phyloP scores from a whole-genome alignment of 2,113 vertebrate genomes.

The Ictalurus punctatus region DNA sequence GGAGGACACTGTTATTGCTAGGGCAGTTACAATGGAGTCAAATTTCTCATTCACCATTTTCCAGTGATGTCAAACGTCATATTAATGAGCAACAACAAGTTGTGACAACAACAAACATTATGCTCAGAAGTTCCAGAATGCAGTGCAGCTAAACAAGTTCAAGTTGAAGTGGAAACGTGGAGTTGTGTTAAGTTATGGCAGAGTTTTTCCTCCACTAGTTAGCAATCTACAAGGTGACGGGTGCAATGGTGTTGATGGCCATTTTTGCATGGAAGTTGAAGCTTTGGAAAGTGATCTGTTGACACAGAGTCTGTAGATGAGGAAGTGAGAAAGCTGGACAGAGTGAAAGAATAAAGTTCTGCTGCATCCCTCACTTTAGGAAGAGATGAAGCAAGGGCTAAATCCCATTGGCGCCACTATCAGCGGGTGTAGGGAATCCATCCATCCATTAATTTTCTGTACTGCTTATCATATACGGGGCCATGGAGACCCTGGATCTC shows the following conservation, averaged over 20 bases:
- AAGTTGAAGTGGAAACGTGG: too few species aligned
- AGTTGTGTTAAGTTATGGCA: neutral
- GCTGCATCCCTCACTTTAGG: neutral
- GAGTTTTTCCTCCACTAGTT: neutral
- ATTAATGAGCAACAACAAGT: neutral
- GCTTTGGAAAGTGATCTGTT: neutral
- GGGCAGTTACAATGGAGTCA: too few species aligned
- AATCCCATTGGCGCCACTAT: neutral
- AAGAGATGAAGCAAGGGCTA: neutral
- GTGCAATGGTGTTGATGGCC: neutral
- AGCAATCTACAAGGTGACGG: neutral
- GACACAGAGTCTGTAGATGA: neutral
- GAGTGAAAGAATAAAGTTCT: neutral
- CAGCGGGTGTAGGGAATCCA: neutral
- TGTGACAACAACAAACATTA: neutral
- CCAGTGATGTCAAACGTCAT: neutral
- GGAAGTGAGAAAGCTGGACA: neutral
- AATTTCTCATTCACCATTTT: neutral
- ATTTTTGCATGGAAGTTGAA: neutral
- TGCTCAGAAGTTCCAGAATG: neutral
- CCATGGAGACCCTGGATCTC: too few species aligned
- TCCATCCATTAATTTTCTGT: too few species aligned
- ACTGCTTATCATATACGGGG: too few species aligned
- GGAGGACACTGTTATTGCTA: neutral
- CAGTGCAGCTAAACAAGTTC: neutral